Conservation (phyloP, 2,113 vertebrate genomes). For the Cynoglossus semilaevis region DNA sequence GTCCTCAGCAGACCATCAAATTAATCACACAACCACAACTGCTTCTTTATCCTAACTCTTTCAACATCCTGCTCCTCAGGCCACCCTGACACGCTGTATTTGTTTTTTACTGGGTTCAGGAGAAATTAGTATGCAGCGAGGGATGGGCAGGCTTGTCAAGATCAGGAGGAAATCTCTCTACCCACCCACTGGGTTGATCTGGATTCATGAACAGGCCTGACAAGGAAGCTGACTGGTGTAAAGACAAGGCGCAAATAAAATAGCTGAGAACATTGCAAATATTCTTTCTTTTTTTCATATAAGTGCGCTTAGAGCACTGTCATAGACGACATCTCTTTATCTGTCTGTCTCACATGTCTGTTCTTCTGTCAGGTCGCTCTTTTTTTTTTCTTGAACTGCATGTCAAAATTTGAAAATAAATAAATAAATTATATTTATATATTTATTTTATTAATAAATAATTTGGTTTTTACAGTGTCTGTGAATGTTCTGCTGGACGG, state of each 20-base stretch:
- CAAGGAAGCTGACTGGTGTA: conserved; percentile 68
- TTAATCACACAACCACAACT: conserved; percentile 44
- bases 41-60: conserved; percentile 42
- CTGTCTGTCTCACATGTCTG: conserved; percentile 58
- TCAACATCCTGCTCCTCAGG: conserved; percentile 35
- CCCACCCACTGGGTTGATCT: conserved; percentile 60
- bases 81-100: conserved; percentile 56
- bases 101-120: conserved; percentile 62
- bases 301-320: conserved; percentile 53
- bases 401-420: no score
- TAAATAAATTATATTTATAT: no score
- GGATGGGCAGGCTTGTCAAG: conserved; percentile 63
- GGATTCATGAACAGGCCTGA: conserved; percentile 68
- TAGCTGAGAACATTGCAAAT: conserved; percentile 49
- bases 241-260: conserved; percentile 72
- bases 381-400: conserved; percentile 19
- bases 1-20: conserved; percentile 48
- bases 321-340: conserved; percentile 40
- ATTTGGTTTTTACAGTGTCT: no score
- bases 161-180: conserved; percentile 57
- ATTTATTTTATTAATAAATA: no score
- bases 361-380: conserved; percentile 59
- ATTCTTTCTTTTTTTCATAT: conserved; percentile 65
- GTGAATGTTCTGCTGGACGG: conserved; percentile 71
- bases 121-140: conserved; percentile 64